Evolutionary conservation across 1,140 invertebrate genomes (phyloP), one percentile per base, ranked within the genome.

Genomic region (Ptiloglossa arizonensis): DNA sequence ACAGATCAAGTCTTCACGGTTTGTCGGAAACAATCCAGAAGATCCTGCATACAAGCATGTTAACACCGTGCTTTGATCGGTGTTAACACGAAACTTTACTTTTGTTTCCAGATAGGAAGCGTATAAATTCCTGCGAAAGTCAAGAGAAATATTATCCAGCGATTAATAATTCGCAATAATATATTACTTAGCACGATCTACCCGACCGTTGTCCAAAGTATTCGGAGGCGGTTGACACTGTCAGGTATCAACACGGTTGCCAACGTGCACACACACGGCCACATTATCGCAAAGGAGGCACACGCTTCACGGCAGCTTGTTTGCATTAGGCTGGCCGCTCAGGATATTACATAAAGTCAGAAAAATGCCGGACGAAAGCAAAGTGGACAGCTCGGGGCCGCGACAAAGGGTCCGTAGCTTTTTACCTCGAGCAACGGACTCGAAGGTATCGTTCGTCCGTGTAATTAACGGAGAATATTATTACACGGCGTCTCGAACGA

Each of bases 271-370:
- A 70, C 50, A 81, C 79, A 35, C 2, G 50, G 35, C 6, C 15
- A 54, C 68, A 56, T 77, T 64, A 64, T 64, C 60, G 80, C 68
- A 83, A 82, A 77, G 73, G 80, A 82, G 73, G 48, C 73, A 76
- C 80, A 71, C 54, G 67, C 60, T 77, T 74, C 72, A 50, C 56
- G 60, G 77, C 76, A 87, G 77, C 87, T 78, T 86, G 87, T 87
- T 87, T 86, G 81, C 78, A 81, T 81, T 87, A 83, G 74, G 67
- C 56, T 57, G 80, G 71, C 84, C 85, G 85, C 86, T 89, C 87
- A 91, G 90, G 88, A 91, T 92, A 91, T 92, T 92, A 90, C 88
- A 76, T 90, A 91, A 91, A 89, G 90, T 86, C 83, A 78, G 88
- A 90, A 92, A 92, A 90, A 87, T 84, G 72, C 69, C 70, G 82